Evolutionary conservation across 2,888 invertebrate genomes (phyloP), one percentile per base, ranked within the genome.

Genomic region (Lasioglossum morio): DNA sequence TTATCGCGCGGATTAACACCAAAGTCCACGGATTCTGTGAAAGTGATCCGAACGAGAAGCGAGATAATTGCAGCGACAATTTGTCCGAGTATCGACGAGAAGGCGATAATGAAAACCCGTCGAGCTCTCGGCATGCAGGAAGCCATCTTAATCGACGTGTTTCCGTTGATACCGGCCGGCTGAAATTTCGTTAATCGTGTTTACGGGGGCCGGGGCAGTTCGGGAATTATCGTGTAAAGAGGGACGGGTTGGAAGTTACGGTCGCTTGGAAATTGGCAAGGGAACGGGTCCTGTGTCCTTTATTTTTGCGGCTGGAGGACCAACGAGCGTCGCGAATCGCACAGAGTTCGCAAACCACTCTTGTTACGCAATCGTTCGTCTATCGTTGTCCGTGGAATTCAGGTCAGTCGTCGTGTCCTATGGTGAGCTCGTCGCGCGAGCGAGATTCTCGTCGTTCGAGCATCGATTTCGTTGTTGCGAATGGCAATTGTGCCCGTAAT

Each of bases 371-470:
- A 94, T 91, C 88, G 86, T 90, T 91, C 89, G 92, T 87, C 93
- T 92, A 92, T 93, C 91, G 90, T 79, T 90, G 90, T 92, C 91
- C 53, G 88, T 76, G 92, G 93, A 92, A 94, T 94, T 93, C 92
- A 93, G 94, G 94, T 94, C 94, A 94, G 91, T 90, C 93, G 90
- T 91, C 90, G 88, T 87, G 92, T 92, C 91, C 91, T 90, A 88
- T 91, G 92, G 87, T 90, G 34, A 82, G 85, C 87, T 79, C 92
- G 91, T 89, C 87, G 85, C 82, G 86, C 83, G 89, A 53, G 85
- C 85, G 81, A 90, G 91, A 89, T 89, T 85, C 88, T 60, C 48
- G 83, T 75, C 43, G 83, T 85, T 91, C 91, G 88, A 43, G 53
- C 76, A 79, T 86, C 77, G 84, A 86, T 74, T 81, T 72, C 73